phyloP scores from a whole-genome alignment of 35 echinoderm and acorn worm genomes.

The Ophioderma brevispina region DNA sequence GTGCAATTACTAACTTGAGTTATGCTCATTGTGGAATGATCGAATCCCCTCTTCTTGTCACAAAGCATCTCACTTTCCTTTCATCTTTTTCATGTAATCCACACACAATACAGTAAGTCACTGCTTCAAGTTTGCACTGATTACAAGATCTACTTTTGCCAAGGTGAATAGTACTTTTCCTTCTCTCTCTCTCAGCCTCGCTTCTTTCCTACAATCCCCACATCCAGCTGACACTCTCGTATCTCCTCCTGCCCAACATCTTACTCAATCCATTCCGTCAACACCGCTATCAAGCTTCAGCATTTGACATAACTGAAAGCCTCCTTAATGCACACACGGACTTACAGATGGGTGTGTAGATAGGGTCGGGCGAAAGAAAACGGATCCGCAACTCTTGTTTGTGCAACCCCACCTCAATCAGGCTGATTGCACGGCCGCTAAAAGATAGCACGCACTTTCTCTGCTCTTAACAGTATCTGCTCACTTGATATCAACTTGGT shows the following conservation, averaged over 20 bases:
- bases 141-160: too few species aligned
- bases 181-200: too few species aligned
- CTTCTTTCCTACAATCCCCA: too few species aligned
- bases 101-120: too few species aligned
- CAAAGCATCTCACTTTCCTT: too few species aligned
- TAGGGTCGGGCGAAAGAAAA: conserved; percentile 3
- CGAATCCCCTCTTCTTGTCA: too few species aligned
- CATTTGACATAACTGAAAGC: not conserved
- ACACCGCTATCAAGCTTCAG: not conserved
- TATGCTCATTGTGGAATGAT: too few species aligned
- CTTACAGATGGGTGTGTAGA: not conserved
- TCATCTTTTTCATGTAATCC: too few species aligned
- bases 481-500: not conserved
- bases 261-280: conserved; percentile 6
- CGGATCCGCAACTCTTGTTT: not conserved
- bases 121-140: too few species aligned
- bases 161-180: too few species aligned
- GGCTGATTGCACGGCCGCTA: not conserved
- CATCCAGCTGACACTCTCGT: too few species aligned
- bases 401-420: conserved; percentile 8
- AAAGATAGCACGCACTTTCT: not conserved
- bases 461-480: not conserved
- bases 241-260: not conserved
- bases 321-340: not conserved
- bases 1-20: too few species aligned